Base-by-base conservation (phyloP, 1,140 invertebrate genomes). In the Drosophila lacertosa region DNA sequence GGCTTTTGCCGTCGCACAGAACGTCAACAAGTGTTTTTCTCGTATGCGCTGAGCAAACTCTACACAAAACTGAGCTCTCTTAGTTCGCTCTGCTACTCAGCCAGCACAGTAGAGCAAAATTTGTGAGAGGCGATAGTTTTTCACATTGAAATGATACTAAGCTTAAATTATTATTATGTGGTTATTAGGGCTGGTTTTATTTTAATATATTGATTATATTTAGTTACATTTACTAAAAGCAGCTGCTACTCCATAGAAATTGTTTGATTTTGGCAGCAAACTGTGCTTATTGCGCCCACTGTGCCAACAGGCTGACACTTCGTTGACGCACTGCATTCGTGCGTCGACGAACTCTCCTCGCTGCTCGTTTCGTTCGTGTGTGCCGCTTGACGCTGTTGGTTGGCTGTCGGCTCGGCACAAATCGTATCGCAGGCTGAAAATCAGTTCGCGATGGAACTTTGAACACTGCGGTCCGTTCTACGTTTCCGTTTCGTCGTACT, bases 381-480 rank as follows among this genome's bases (percentile, higher is more conserved):
- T 35, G n/a, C n/a, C n/a, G n/a, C n/a, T n/a, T n/a, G n/a, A n/a
- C 35, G 26, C 7, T 29, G 26, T 29, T 29, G 26, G 47, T 33
- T 18, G 26, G 32, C 24, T 16, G 37, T 51, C 64, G 74, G 47
- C 7, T 57, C 42, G 47, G 37, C 42, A 47, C 55, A 47, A 42
- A 58, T 77, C 51, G 76, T 40, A 45, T 32, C 39, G 33, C 53
- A 22, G 32, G 40, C 47, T 66, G 35, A 55, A 53, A 86, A 60
- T 90, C 89, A 90, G 78, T 90, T 90, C 84, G 78, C 84, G 81
- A 84, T 89, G 89, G 77, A 90, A 84, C 74, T 89, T 89, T 90
- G 89, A 90, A 90, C 74, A 80, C 69, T 77, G 66, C 83, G 84
- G 89, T 83, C 90, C 77, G 74, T 63, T 77, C 78, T 71, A 54